Evolutionary conservation across 2,888 invertebrate species (phyloP), one percentile per base, ranked within the genome.

Genomic region (Noctua pronuba): DNA sequence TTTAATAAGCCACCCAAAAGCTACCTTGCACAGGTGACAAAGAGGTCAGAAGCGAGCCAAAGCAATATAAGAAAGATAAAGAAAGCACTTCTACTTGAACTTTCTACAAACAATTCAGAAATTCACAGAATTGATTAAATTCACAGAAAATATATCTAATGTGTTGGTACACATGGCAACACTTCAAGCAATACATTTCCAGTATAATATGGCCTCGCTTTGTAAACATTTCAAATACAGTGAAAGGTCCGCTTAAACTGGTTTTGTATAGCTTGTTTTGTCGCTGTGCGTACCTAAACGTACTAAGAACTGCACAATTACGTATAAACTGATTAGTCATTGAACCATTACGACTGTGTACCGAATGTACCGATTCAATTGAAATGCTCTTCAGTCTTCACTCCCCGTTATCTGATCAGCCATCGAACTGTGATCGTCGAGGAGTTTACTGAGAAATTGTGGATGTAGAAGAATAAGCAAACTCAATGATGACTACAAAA

Each of bases 301-400:
- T 55, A 60, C 38, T 35, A 44, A 80, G 44, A 68, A 84, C 24
- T 60, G 46, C 46, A 67, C 35, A 74, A 69, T 58, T 46, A 60
- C 60, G 13, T 21, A 52, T 38, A 41, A 85, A 81, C 60, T 81
- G 82, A 85, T 85, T 81, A 85, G 82, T 85, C 83, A 83, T 83
- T 69, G 24, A 55, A 72, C 69, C 82, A 83, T 85, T 83, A 81
- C 41, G 41, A 11, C 55, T 81, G 35, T 81, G 68, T 71, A 69
- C 64, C 55, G 35, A 85, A 28, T 81, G 68, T 71, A 69, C 64
- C 55, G 35, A 85, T 66, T 73, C 35, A 49, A 85, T 70, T 73
- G 60, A 77, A 73, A 49, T 38, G 41, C 73, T 85, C 55, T 66
- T 73, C 55, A 77, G 62, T 77, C 28, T 52, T 60, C 52, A 35